Evolutionary conservation across 2,888 invertebrate species (phyloP).

Genomic region (Hoplodrina blanda): DNA sequence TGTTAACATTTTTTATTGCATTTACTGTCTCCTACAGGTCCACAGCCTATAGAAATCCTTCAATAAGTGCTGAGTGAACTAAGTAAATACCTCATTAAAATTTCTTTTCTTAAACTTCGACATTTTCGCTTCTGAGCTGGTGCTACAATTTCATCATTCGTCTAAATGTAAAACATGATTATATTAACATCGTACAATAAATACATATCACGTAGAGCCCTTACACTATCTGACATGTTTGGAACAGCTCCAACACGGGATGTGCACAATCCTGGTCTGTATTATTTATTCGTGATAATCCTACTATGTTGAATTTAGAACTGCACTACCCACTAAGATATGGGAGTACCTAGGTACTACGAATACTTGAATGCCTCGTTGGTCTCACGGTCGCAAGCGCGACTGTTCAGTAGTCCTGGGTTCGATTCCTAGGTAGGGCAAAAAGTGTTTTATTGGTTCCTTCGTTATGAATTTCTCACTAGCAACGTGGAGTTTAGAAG

Average conservation of each 20-base stretch:
- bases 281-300: slow-evolving; percentile 55
- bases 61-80: neutral
- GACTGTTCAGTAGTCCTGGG: no score
- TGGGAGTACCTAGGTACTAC: slow-evolving; percentile 27
- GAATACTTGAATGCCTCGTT: neutral
- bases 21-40: neutral
- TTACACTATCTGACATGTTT: slow-evolving; percentile 56
- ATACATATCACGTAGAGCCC: slow-evolving; percentile 53
- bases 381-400: no score
- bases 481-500: no score
- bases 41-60: neutral
- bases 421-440: no score
- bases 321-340: slow-evolving; percentile 18
- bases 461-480: no score
- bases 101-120: neutral
- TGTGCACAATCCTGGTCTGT: slow-evolving; percentile 48
- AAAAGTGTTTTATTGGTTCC: no score
- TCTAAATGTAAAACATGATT: slow-evolving; percentile 31
- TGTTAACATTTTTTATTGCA: slow-evolving; percentile 41
- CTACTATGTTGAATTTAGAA: slow-evolving; percentile 35
- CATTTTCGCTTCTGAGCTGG: neutral
- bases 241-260: slow-evolving; percentile 57
- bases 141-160: slow-evolving; percentile 18
- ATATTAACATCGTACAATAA: slow-evolving; percentile 47
- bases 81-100: neutral